Conservation (phyloP, 2,888 invertebrate genomes). For the Malacosoma neustria region DNA sequence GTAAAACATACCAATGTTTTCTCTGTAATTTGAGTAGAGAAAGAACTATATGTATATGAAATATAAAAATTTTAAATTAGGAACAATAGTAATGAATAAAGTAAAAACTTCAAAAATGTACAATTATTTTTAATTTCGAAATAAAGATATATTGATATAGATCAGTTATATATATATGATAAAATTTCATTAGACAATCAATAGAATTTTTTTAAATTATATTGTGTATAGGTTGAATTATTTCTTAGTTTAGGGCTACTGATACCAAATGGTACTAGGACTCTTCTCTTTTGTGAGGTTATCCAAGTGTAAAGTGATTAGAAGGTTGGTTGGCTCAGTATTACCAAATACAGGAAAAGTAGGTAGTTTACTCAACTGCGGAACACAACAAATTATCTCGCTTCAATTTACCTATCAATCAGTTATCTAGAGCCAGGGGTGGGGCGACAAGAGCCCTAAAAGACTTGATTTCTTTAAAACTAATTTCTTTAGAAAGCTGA, state of each 20-base stretch:
- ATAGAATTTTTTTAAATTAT: neutral
- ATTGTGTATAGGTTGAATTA: too few species aligned
- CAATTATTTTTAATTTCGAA: too few species aligned
- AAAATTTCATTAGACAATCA: neutral
- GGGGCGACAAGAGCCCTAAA: constrained; percentile 49
- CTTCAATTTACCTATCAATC: constrained; percentile 53
- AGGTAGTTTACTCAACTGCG: constrained; percentile 26
- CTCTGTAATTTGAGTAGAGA: too few species aligned
- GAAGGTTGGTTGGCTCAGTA: constrained; percentile 16
- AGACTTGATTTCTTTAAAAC: constrained; percentile 17
- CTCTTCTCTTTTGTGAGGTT: constrained; percentile 14
- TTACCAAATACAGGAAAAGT: constrained; percentile 18
- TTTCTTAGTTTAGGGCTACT: too few species aligned
- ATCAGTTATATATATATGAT: neutral
- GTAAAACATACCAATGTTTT: too few species aligned
- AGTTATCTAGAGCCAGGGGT: constrained; percentile 52
- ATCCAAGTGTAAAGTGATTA: constrained; percentile 13
- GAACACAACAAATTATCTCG: constrained; percentile 51
- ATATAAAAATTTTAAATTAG: too few species aligned
- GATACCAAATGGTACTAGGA: neutral
- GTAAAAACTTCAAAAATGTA: too few species aligned
- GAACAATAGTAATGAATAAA: too few species aligned
- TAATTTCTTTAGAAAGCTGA: constrained; percentile 4
- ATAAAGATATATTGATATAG: neutral
- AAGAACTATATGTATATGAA: too few species aligned